Evolutionary conservation across 30 jellyfish, hydroid and myxozoan species (phyloP), one percentile per base, ranked within the genome.

Genomic region (Aurelia sp.): DNA sequence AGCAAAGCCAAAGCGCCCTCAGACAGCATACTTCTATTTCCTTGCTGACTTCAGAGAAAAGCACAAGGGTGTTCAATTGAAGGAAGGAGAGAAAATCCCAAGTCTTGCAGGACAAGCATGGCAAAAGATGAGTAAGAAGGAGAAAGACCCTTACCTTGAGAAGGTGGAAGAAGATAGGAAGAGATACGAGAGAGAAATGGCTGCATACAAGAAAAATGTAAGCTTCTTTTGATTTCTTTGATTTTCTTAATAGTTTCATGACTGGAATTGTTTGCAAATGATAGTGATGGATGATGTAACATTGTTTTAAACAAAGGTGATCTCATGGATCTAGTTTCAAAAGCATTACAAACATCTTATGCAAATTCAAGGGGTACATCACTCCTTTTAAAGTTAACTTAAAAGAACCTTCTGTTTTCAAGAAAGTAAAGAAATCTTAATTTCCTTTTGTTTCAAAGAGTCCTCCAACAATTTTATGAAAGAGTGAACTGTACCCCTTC

Each of bases 1-100:
- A 48, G 93, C 90, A 89, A 94, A 94, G 78, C 98, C 98, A 23
- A 94, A 94, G 67, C 91, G 98, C 11, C 95, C 97, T 13, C 97
- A 85, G 68, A 88, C 98, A 8, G 98, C 98, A 2, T 94, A 94
- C 64, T 89, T 94, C 84, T 88, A 73, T 75, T 94, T 94, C 91
- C 93, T 89, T 51, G 97, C 97, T 68, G 98, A 94, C 57, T 94
- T 94, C 74, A 78, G 98, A 62, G 84, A 88, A 84, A 81, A 78
- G 71, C 31, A 53, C 65, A 86, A 85, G 53, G 95, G 89, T 7
- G 71, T 52, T 12, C 74, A 85, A 11, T 63, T 92, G 64, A 76
- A 81, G 62, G 96, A 81, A 35, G 97, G 97, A n/a, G 96, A 92
- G 52, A 92, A 82, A 71, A 88, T 94, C 11, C 97, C 97, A 11